phyloP scores from a whole-genome alignment of 2,888 invertebrate species.

The Drosophila ezoana region DNA sequence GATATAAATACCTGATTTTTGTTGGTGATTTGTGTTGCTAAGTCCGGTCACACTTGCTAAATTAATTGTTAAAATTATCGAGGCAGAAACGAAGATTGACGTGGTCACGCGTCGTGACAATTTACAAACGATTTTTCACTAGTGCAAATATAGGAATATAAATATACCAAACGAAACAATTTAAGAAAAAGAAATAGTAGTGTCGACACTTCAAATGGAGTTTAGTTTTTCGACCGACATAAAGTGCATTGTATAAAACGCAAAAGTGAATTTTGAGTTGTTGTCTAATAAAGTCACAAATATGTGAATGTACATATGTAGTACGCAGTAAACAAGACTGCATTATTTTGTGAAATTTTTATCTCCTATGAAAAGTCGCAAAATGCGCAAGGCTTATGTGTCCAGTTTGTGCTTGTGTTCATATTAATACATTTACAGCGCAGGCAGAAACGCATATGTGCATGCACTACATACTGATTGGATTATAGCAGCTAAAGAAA shows the following conservation, averaged over 20 bases:
- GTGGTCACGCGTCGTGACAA: slow-evolving; percentile 59
- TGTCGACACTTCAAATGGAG: slow-evolving; percentile 13
- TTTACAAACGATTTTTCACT: slow-evolving; percentile 54
- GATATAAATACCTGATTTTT: not conserved
- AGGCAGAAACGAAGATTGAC: slow-evolving; percentile 51
- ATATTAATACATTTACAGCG: slow-evolving; percentile 57
- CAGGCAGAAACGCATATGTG: slow-evolving; percentile 42
- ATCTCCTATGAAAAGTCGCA: slow-evolving; percentile 34
- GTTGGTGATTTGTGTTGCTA: not conserved
- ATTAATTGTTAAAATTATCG: slow-evolving; percentile 39
- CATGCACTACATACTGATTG: slow-evolving; percentile 55
- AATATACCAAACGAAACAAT: slow-evolving; percentile 20
- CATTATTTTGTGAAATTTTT: slow-evolving; percentile 62
- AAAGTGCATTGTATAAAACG: slow-evolving; percentile 18
- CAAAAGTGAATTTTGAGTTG: slow-evolving; percentile 38
- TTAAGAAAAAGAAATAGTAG: slow-evolving; percentile 6
- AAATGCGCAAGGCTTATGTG: slow-evolving; percentile 4
- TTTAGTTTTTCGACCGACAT: slow-evolving; percentile 7
- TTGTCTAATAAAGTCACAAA: slow-evolving; percentile 52
- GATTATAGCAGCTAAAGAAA: slow-evolving; percentile 52
- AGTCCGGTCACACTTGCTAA: slow-evolving; percentile 20
- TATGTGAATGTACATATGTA: slow-evolving; percentile 22
- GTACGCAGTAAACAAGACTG: slow-evolving; percentile 54
- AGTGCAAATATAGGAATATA: slow-evolving; percentile 46
- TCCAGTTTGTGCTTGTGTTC: slow-evolving; percentile 26